Base-by-base conservation (phyloP, 2,797 vertebrate species). In the Australoheros facetus region DNA sequence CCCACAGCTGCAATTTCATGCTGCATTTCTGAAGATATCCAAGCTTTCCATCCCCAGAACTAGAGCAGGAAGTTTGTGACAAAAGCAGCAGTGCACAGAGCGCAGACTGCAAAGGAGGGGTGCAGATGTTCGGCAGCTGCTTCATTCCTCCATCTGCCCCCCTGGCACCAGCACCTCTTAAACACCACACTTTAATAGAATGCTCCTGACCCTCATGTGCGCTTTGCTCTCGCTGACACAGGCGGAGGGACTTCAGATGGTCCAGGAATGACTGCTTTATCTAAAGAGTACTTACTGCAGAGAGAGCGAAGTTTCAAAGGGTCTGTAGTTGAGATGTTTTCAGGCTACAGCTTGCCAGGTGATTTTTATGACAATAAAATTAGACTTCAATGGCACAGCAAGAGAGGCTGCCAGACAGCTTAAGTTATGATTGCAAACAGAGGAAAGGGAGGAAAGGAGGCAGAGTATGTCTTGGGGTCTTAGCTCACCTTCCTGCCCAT, bases 111-210 rank as follows among this genome's bases (percentile, higher is more conserved):
- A 12, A 91, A 87, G 90, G 81, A 89, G 82, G 85, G 88, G 76
- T 92, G 91, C 94, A 94, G 90, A 95, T 95, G 94, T 95, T 94
- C 92, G 84, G 90, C 94, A 95, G 92, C 93, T 93, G 92, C 88
- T 87, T 81, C 87, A 81, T 86, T 88, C 83, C 85, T 81, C 87
- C 84, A 89, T 89, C 88, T 89, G 81, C 91, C 92, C 89, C 91
- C 80, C 87, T 89, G 75, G 88, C 90, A 91, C 92, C 92, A 88
- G 88, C 92, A 95, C 91, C 93, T 95, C 93, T 95, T 95, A 95
- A 95, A 94, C 93, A 93, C 93, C 90, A 90, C 78, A 73, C 88
- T 94, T 94, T 93, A 94, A 93, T 93, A 87, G 90, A 88, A 90
- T 76, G 79, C 88, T 91, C 85, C 87, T 89, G 89, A 93, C 88